Conservation (phyloP, 2,113 vertebrate species). For the Takifugu bimaculatus region DNA sequence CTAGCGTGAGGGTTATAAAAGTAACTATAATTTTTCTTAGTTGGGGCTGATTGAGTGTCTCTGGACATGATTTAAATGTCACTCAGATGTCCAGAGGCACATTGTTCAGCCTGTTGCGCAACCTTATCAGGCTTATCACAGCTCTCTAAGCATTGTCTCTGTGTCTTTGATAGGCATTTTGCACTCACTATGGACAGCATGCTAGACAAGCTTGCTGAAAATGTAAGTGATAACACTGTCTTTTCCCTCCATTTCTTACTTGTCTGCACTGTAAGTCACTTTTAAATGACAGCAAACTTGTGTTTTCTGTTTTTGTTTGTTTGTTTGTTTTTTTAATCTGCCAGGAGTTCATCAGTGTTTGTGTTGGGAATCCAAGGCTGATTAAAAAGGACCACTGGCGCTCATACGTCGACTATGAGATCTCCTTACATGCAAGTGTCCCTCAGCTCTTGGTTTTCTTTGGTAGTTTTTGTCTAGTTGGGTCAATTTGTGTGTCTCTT, state of each 20-base stretch:
- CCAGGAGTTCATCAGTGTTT: slow-evolving; percentile 89
- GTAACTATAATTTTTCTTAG: no score
- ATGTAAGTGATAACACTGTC: slow-evolving; percentile 44
- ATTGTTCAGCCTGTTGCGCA: background rate
- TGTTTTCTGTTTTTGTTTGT: background rate
- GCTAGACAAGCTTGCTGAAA: slow-evolving; percentile 45
- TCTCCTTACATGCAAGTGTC: slow-evolving; percentile 86
- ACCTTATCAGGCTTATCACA: background rate
- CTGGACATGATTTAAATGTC: background rate
- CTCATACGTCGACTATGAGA: slow-evolving; percentile 87
- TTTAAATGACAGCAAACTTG: background rate
- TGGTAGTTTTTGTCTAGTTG: background rate
- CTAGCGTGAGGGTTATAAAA: no score
- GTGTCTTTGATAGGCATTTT: slow-evolving; percentile 32
- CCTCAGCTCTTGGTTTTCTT: background rate
- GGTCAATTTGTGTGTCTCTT: background rate
- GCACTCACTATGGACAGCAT: slow-evolving; percentile 56
- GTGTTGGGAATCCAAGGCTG: slow-evolving; percentile 82
- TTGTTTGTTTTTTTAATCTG: slow-evolving; percentile 10
- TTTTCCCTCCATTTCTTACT: background rate
- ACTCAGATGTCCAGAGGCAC: background rate
- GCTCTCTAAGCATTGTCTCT: background rate
- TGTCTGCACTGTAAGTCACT: background rate
- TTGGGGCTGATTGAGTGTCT: slow-evolving; percentile 13
- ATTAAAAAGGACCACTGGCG: slow-evolving; percentile 87